Base-by-base conservation (phyloP, 2,113 vertebrate species). In the Sebastes schlegelii region DNA sequence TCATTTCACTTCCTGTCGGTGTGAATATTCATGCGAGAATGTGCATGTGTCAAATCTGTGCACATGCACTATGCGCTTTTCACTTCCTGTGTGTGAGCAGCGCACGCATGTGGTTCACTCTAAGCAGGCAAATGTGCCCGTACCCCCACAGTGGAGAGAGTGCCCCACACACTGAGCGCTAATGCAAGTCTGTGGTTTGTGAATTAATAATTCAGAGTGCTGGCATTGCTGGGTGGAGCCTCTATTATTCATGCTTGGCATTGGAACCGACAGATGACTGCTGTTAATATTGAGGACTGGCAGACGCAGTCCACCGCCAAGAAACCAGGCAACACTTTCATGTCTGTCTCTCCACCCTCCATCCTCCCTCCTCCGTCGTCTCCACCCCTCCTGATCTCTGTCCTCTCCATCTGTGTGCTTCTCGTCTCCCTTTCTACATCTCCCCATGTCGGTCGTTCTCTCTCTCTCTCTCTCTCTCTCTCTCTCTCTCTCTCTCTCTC, bases 161-260 rank as follows among this genome's bases (percentile, higher is more conserved):
- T 14, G 58, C 71, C 68, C 75, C 82, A 61, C 84, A 67, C 84
- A 69, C 82, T 67, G 80, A 51, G 77, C 8, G 2, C 88, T 88
- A 92, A 92, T 93, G 92, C 81, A 83, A 86, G 88, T 86, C 82
- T 89, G 85, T 87, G 80, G 86, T 88, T 26, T 77, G 61, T 58
- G 79, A 76, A 91, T 95, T 66, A 92, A 93, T 93, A 92, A 93
- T 94, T 93, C 80, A 93, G 66, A 85, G 70, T 48, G 62, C 80
- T 85, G 85, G 74, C 81, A 86, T 73, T 49, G 69, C 71, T 73
- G 79, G 84, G 81, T 65, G 85, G 88, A 88, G 87, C 62, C 84
- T 94, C 77, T 62, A 93, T 95, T 93, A 94, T 95, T 93, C 89
- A 94, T 92, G 69, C 54, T 64, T 88, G 84, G 83, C 83, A 80